Percentiles rank a stretch among this genome's conserved stretches.
phyloP scores from a whole-genome alignment of 1,140 invertebrate genomes.

The Trichogramma pretiosum region DNA sequence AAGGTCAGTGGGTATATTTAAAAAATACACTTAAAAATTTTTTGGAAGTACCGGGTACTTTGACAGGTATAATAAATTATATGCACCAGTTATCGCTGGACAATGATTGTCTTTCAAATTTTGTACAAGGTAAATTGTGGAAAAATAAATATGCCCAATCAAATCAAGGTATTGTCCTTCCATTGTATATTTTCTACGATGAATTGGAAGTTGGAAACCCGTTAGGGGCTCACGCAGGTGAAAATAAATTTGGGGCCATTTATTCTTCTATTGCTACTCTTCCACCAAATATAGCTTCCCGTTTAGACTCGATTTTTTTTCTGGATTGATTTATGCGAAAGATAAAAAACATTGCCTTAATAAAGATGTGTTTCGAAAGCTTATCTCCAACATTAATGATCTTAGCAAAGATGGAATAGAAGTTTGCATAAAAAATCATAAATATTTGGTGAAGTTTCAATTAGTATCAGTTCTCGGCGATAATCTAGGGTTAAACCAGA shows the following conservation, averaged over 20 bases:
- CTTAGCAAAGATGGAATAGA: not conserved
- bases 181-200: conserved; percentile 2
- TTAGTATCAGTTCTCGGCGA: not conserved
- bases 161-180: not conserved
- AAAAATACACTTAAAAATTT: not conserved
- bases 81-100: not conserved
- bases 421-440: not conserved
- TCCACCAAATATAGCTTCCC: not conserved
- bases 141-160: not conserved
- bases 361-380: not conserved
- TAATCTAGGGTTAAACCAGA: not conserved
- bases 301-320: conserved; percentile 3
- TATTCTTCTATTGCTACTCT: conserved; percentile 3
- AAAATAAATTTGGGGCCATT: conserved; percentile 4
- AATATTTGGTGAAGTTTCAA: conserved; percentile 13
- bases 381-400: not conserved
- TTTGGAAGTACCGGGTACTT: not conserved
- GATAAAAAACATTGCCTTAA: not conserved
- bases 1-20: not conserved
- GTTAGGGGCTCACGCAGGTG: not conserved
- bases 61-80: not conserved
- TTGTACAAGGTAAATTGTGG: not conserved
- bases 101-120: not conserved
- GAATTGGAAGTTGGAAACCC: conserved; percentile 5
- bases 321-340: not conserved